These are phyloP conservation scores for Eretmocerus hayati DNA, from an alignment of 2,888 invertebrate species.

Conservation along the genomic window DNA sequence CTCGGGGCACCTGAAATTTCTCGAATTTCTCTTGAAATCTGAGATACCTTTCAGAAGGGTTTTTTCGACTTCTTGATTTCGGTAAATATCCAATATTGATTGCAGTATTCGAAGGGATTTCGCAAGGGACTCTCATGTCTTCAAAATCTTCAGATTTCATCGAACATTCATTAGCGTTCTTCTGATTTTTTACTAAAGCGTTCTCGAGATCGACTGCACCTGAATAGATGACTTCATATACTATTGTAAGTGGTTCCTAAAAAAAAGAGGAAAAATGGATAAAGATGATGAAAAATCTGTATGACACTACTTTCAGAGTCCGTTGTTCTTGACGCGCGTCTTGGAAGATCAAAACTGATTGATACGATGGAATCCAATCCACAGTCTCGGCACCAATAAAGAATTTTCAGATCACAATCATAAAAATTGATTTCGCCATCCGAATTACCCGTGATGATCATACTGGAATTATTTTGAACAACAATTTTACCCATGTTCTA, in stretches of 20 bases:
- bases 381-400: slow-evolving; percentile 54
- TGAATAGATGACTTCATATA: no score
- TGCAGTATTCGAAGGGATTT: slow-evolving; percentile 18
- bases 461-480: slow-evolving; percentile 36
- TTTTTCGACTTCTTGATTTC: slow-evolving; percentile 1
- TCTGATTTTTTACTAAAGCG: no score
- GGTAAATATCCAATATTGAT: slow-evolving; percentile 23
- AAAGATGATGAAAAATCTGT: no score
- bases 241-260: no score
- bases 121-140: no score
- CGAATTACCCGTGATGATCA: slow-evolving; percentile 53
- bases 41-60: not conserved
- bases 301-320: no score
- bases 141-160: no score
- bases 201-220: no score
- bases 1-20: slow-evolving; percentile 29
- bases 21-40: slow-evolving; percentile 7
- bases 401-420: slow-evolving; percentile 52
- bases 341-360: slow-evolving; percentile 51
- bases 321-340: no score
- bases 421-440: slow-evolving; percentile 55
- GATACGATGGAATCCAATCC: slow-evolving; percentile 48
- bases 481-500: not conserved
- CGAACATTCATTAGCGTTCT: no score
- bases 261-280: no score